Conservation (phyloP, 2,888 invertebrate genomes). For the Diloba caeruleocephala region DNA sequence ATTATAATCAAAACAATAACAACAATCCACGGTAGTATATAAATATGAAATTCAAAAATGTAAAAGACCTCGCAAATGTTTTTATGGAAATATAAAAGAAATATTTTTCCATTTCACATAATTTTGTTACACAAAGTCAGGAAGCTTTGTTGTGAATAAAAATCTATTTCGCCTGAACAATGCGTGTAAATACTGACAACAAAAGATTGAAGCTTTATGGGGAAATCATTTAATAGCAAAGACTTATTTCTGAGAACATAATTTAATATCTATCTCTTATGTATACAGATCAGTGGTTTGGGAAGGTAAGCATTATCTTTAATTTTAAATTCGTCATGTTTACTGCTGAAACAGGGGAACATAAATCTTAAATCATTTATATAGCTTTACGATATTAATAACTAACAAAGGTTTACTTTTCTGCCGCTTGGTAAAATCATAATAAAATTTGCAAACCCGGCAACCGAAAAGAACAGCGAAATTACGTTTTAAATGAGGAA, state of each 20-base stretch:
- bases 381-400: no score
- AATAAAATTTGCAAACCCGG: no score
- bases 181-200: conserved; percentile 35
- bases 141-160: conserved; percentile 46
- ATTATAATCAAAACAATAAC: conserved; percentile 17
- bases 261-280: conserved; percentile 4
- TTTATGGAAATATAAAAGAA: conserved; percentile 37
- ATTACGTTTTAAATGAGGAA: neutral
- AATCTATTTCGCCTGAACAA: conserved; percentile 42
- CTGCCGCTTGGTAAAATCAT: no score
- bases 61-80: conserved; percentile 24
- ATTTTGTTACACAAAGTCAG: conserved; percentile 51
- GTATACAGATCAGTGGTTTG: neutral
- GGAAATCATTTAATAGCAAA: conserved; percentile 29
- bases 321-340: neutral
- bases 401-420: no score
- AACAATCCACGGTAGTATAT: conserved; percentile 12
- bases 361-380: no score
- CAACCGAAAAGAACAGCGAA: no score
- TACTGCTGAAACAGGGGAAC: no score
- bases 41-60: conserved; percentile 21
- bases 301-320: conserved; percentile 1
- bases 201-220: conserved; percentile 20
- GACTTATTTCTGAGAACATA: conserved; percentile 6
- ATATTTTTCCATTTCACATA: conserved; percentile 47